These are phyloP conservation scores for Drosophila kohkoa DNA, from an alignment of 1,140 invertebrate species.

Conservation along the genomic window DNA sequence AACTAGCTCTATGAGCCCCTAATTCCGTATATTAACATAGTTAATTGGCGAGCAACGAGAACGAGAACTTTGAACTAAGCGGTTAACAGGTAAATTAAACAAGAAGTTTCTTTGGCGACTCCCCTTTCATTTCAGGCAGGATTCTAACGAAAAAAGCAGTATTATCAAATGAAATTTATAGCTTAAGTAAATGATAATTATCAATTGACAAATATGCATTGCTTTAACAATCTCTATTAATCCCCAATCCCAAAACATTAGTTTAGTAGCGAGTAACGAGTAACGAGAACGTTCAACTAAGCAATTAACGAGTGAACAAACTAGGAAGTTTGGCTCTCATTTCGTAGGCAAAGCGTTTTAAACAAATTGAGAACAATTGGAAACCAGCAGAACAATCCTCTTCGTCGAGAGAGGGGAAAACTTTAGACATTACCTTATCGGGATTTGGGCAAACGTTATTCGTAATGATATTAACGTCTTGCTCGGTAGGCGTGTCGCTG, in stretches of 20 bases:
- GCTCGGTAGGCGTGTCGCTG: slow-evolving; percentile 71
- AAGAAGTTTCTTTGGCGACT: not conserved
- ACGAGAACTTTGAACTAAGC: not conserved
- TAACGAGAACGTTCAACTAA: slow-evolving; percentile 19
- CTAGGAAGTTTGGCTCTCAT: not conserved
- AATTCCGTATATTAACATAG: not conserved
- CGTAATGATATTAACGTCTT: slow-evolving; percentile 46
- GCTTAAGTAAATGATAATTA: too few species aligned
- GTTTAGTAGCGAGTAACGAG: slow-evolving; percentile 5
- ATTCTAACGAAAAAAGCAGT: too few species aligned
- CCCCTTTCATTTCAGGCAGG: not conserved
- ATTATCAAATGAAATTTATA: too few species aligned
- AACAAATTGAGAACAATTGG: slow-evolving; percentile 41
- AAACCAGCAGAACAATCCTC: slow-evolving; percentile 7
- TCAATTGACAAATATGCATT: not conserved
- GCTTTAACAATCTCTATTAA: not conserved
- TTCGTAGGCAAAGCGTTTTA: slow-evolving; percentile 28
- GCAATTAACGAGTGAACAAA: slow-evolving; percentile 5
- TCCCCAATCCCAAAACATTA: not conserved
- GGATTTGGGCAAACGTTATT: slow-evolving; percentile 25
- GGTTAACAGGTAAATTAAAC: not conserved
- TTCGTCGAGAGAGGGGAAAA: not conserved
- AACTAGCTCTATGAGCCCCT: not conserved
- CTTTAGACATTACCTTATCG: slow-evolving; percentile 61
- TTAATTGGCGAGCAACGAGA: not conserved